These are phyloP conservation scores for Linyphia triangularis DNA, from an alignment of 2,888 invertebrate species.

Conservation along the genomic window DNA sequence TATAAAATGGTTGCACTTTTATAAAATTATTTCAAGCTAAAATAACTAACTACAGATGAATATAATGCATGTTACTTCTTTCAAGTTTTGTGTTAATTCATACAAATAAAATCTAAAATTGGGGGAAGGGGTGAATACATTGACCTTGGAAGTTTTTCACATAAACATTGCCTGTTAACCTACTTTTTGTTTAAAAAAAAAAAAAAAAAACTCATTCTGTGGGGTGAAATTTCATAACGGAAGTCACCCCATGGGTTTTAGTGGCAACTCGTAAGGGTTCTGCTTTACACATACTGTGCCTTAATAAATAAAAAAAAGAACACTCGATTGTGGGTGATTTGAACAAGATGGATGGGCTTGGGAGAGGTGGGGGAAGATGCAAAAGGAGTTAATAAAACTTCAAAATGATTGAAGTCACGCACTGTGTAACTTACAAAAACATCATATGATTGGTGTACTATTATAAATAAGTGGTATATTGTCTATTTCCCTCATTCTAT, in stretches of 20 bases:
- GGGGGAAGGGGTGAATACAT: no score
- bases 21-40: no score
- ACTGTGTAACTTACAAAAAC: neutral
- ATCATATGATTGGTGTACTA: neutral
- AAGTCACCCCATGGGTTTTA: neutral
- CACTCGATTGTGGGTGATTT: neutral
- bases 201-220: neutral
- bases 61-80: no score
- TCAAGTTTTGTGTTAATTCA: no score
- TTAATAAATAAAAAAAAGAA: neutral
- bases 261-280: neutral
- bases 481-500: no score
- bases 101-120: no score
- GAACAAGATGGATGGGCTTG: constrained; percentile 31
- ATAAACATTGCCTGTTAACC: no score
- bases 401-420: neutral
- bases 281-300: neutral
- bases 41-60: no score
- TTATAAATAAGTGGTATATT: no score
- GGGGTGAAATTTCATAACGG: neutral
- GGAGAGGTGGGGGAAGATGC: neutral
- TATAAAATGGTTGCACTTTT: no score
- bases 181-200: no score
- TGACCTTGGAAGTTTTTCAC: no score
- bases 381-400: neutral